A percentile compares a stretch with the other conserved stretches of the same genome.
phyloP scores from a whole-genome alignment of 2,113 vertebrate species.

The Cavia porcellus region DNA sequence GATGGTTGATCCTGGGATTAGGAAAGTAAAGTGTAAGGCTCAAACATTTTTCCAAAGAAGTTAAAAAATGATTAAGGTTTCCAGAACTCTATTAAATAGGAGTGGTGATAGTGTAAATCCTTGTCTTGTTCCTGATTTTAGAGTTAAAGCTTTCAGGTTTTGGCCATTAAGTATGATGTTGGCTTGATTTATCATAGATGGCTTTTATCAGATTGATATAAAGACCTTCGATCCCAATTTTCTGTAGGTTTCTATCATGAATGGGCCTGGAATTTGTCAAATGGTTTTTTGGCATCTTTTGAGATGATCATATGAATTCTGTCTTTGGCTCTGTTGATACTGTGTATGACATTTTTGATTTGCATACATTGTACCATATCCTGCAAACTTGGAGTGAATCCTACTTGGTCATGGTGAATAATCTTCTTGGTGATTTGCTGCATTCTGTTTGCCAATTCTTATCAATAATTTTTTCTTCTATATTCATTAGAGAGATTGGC shows the following conservation, averaged over 20 bases:
- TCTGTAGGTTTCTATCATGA: neutral
- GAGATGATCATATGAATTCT: neutral
- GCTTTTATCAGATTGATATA: neutral
- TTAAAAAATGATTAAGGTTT: neutral
- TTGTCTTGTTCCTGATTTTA: neutral
- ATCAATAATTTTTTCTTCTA: neutral
- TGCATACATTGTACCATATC: neutral
- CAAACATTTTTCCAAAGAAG: neutral
- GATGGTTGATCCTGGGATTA: neutral
- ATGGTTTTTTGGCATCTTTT: neutral
- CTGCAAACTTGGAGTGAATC: neutral
- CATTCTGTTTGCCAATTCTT: neutral
- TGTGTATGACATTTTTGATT: neutral
- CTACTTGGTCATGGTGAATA: neutral
- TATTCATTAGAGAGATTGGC: neutral
- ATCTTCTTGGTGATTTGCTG: neutral
- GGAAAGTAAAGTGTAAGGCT: neutral
- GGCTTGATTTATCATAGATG: neutral
- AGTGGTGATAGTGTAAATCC: neutral
- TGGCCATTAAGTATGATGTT: neutral
- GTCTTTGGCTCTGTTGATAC: neutral
- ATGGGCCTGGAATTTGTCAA: neutral
- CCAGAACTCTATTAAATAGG: neutral
- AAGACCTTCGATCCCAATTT: neutral
- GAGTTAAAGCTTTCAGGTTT: neutral